A percentile compares a stretch with the other conserved stretches of the same genome.
These are phyloP conservation scores for Passer domesticus DNA, from an alignment of 2,113 vertebrate species.

Conservation along the genomic window DNA sequence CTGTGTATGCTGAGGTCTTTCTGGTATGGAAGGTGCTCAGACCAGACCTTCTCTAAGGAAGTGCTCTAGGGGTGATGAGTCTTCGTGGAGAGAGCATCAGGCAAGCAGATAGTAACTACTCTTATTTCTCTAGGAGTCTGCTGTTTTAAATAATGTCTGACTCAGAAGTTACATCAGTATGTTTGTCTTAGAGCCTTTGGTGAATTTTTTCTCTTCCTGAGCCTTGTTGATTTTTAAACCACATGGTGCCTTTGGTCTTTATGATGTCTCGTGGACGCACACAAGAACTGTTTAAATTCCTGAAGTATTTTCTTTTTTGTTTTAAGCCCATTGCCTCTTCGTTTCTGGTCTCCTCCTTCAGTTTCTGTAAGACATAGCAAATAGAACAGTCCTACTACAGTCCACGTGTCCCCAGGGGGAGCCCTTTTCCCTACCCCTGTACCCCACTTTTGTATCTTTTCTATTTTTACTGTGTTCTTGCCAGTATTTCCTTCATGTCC, in stretches of 20 bases:
- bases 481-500: neutral
- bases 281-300: neutral
- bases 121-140: neutral
- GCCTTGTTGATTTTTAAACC: neutral
- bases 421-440: neutral
- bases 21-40: neutral
- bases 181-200: neutral
- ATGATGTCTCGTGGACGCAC: neutral
- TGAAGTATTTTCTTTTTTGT: neutral
- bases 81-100: neutral
- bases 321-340: neutral
- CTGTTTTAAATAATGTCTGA: neutral
- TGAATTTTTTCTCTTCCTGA: neutral
- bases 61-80: neutral
- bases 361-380: neutral
- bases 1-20: neutral
- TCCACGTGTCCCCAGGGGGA: rapidly evolving
- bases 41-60: neutral
- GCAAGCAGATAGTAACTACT: neutral
- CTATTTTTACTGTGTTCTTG: neutral
- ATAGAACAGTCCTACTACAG: too few species aligned
- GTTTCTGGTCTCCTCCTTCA: neutral
- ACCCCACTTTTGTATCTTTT: neutral
- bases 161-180: neutral
- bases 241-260: neutral